Evolutionary conservation across 2,113 vertebrate genomes (phyloP), one percentile per base, ranked within the genome.

Genomic region (Misgurnus mizolepis): DNA sequence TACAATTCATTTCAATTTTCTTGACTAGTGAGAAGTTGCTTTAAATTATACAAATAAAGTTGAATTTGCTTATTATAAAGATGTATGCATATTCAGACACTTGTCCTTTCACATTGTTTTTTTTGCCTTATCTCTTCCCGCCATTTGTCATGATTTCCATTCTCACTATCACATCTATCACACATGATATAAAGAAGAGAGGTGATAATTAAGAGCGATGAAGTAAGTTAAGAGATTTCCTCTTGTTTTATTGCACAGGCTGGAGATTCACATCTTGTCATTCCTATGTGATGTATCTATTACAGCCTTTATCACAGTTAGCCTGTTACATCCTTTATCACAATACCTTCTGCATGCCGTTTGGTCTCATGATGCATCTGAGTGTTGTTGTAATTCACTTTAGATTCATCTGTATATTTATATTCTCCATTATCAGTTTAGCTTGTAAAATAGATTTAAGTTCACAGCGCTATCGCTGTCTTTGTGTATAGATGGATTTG

Each of bases 401-500:
- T 4, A 58, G 70, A 41, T 58, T 72, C 17, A 58, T 58, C 8
- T 55, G 41, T 40, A 80, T 41, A 17, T 58, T 60, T 56, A 80
- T 41, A 6, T 66, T 67, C 18, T 15, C 11, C 68, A 53, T 53
- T 18, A 18, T 55, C 7, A 41, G 18, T 9, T 2, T 41, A 41
- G 56, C 10, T 40, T 60, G 82, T 83, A 9, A 61, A 17, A 53
- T 39, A 56, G 61, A 76, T 58, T 18, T 12, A 79, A 70, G 55
- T 58, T 58, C 10, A 3, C 10, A 49, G 11, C 49, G 12, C 2
- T 12, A 78, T 76, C 64, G 68, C 74, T 34, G 27, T 34, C 81
- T 45, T 79, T 89, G 84, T 77, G 87, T 85, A 90, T 91, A 85
- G 86, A 84, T 6, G 50, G 53, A 34, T 79, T 40, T 55, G 27